Evolutionary conservation across 2,797 vertebrate genomes (phyloP).

Genomic region (Ceryle rudis): DNA sequence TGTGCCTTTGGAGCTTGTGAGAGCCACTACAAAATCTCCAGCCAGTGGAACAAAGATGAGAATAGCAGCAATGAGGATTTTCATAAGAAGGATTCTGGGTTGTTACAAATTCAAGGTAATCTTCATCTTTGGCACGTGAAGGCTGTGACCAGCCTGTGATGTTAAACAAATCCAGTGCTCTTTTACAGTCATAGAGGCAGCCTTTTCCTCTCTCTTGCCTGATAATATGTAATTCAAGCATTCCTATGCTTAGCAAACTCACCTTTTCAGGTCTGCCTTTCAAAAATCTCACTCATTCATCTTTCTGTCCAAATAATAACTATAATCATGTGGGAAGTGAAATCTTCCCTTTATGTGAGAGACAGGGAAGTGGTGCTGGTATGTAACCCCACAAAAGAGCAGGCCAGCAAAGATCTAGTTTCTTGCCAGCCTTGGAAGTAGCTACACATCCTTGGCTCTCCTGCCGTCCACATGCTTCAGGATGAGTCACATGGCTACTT

Average conservation of each 20-base stretch:
- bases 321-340: background rate
- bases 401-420: background rate
- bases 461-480: background rate
- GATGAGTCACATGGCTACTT: background rate
- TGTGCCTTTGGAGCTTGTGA: slow-evolving; percentile 90
- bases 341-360: background rate
- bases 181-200: background rate
- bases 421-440: background rate
- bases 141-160: background rate
- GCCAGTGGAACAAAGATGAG: slow-evolving; percentile 85
- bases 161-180: background rate
- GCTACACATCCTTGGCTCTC: background rate
- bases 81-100: slow-evolving; percentile 77
- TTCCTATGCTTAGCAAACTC: background rate
- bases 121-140: background rate
- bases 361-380: background rate
- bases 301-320: background rate
- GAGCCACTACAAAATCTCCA: slow-evolving; percentile 77
- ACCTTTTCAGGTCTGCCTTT: background rate
- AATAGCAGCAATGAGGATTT: slow-evolving; percentile 79
- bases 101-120: slow-evolving; percentile 86
- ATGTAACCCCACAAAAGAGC: background rate
- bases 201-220: background rate
- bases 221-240: background rate
- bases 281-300: background rate